phyloP scores from a whole-genome alignment of 2,113 vertebrate species.

The Myotis davidii region DNA sequence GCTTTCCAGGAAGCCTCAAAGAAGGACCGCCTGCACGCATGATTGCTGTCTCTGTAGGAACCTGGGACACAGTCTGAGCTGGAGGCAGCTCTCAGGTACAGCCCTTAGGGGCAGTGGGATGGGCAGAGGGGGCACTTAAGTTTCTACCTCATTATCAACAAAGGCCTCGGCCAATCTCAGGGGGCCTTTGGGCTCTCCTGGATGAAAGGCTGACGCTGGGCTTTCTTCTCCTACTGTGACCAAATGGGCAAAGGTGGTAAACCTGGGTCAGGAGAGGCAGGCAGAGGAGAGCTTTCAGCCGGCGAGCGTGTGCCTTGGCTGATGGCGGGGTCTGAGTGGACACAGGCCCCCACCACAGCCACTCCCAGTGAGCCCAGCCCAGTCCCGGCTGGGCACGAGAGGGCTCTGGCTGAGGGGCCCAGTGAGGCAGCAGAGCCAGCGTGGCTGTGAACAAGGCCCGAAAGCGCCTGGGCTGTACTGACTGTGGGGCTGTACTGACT shows the following conservation, averaged over 20 bases:
- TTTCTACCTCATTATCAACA: background rate
- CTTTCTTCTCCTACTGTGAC: background rate
- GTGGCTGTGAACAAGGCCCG: background rate
- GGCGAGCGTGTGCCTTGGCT: too few species aligned
- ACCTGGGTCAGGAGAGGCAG: background rate
- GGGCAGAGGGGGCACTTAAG: background rate
- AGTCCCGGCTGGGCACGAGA: background rate
- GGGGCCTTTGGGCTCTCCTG: background rate
- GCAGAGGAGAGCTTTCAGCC: too few species aligned
- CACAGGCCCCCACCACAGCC: fast-evolving
- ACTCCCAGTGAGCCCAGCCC: background rate
- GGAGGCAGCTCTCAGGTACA: background rate
- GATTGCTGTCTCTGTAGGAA: background rate
- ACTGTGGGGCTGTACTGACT: background rate
- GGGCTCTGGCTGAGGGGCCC: background rate
- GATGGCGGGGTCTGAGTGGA: background rate
- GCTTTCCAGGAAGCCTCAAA: background rate
- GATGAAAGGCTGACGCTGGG: background rate
- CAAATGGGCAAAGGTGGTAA: too few species aligned
- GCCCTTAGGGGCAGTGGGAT: fast-evolving
- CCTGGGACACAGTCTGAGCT: background rate
- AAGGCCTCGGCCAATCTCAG: background rate
- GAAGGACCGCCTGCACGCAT: background rate
- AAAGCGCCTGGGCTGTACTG: background rate
- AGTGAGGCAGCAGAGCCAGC: background rate